A percentile compares a stretch with the other conserved stretches of the same genome.
Evolutionary conservation across 92 coral and sea anemone species (phyloP).

Genomic region (Phenganax stokvisi): DNA sequence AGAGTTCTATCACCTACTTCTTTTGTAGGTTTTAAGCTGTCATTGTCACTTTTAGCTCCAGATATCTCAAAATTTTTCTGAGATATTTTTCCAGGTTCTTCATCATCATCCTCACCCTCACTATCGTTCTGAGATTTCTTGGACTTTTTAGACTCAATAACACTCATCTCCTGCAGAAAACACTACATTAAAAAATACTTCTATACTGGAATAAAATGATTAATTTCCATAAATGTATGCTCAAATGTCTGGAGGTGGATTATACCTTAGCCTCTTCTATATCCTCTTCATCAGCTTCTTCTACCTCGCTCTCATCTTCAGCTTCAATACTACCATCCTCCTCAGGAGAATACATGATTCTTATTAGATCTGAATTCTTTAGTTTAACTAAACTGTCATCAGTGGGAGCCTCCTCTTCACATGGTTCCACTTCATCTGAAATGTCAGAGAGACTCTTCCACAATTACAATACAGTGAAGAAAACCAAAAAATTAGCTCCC

Average conservation of each 20-base stretch:
- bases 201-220: background rate
- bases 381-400: constrained; percentile 70
- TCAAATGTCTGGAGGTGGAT: too few species aligned
- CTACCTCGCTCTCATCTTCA: constrained; percentile 37
- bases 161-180: background rate
- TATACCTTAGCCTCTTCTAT: constrained; percentile 1
- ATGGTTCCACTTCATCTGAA: background rate
- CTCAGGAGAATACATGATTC: constrained; percentile 43
- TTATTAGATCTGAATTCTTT: constrained; percentile 67
- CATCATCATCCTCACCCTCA: background rate
- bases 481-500: background rate
- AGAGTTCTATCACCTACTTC: too few species aligned
- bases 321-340: constrained; percentile 45
- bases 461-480: too few species aligned
- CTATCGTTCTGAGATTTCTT: constrained; percentile 31
- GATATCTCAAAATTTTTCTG: background rate
- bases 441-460: background rate
- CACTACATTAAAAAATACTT: background rate
- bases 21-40: too few species aligned
- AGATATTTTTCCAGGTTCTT: background rate
- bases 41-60: constrained; percentile 39
- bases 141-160: background rate
- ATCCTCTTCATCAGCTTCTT: constrained; percentile 43
- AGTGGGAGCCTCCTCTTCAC: constrained; percentile 53
- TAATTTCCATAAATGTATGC: too few species aligned